Percentiles rank a stretch among this genome's conserved stretches.
phyloP scores from a whole-genome alignment of 2,113 vertebrate genomes.

The Gobiocypris rarus region DNA sequence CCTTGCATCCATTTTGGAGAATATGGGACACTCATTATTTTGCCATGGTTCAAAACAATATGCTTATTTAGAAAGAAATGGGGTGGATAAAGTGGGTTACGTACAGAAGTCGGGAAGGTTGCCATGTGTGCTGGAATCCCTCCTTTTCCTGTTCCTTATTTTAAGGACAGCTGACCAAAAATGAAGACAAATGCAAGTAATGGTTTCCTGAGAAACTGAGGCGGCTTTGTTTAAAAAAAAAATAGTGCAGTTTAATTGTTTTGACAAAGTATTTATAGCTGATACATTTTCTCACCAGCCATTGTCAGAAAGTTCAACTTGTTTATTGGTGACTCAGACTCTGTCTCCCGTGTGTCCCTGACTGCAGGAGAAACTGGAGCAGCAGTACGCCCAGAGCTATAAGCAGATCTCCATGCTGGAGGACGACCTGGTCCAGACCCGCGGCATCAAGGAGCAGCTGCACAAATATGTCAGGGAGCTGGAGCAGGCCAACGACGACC shows the following conservation, averaged over 20 bases:
- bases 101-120: neutral
- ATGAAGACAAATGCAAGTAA: neutral
- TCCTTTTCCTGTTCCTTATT: neutral
- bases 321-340: neutral
- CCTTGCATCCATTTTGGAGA: neutral
- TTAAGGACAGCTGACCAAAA: neutral
- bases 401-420: slow-evolving; percentile 94
- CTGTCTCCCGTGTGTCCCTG: slow-evolving; percentile 18
- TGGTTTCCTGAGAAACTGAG: too few relatives aligned
- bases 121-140: neutral
- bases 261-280: neutral
- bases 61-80: neutral
- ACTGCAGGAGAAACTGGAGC: slow-evolving; percentile 92
- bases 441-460: slow-evolving; percentile 95
- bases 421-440: slow-evolving; percentile 93
- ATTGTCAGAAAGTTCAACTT: neutral
- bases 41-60: neutral
- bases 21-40: slow-evolving; percentile 12
- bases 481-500: slow-evolving; percentile 97
- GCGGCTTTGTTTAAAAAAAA: too few relatives aligned
- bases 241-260: too few relatives aligned
- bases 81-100: slow-evolving; percentile 13
- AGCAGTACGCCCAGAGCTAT: slow-evolving; percentile 95
- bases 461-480: slow-evolving; percentile 97
- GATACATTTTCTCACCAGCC: neutral